These are phyloP conservation scores for Agrochola lychnidis DNA, from an alignment of 2,888 invertebrate species.

Conservation along the genomic window DNA sequence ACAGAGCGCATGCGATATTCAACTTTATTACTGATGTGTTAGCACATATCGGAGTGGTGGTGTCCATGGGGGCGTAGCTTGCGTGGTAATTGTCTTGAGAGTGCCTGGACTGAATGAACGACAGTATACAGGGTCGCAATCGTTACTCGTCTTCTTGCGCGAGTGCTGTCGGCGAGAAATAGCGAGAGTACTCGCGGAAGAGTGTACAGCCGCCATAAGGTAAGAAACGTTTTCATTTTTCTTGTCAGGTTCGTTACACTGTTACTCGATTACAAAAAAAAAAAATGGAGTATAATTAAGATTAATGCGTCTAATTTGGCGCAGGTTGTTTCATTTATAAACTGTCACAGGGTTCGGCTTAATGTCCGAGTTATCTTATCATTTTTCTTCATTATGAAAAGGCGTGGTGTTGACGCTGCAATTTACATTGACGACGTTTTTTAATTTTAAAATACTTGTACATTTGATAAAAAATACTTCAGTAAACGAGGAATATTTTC, in stretches of 20 bases:
- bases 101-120: background rate
- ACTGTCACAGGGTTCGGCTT: constrained; percentile 49
- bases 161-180: too few relatives aligned
- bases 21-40: too few relatives aligned
- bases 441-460: background rate
- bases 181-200: too few relatives aligned
- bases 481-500: background rate
- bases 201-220: background rate
- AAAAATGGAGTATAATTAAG: constrained; percentile 44
- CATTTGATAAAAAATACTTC: background rate
- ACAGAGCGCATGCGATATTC: too few relatives aligned
- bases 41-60: too few relatives aligned
- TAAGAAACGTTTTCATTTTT: constrained; percentile 23
- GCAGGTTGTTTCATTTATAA: constrained; percentile 57
- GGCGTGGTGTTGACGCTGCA: constrained; percentile 37
- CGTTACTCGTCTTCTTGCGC: background rate
- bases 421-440: constrained; percentile 24
- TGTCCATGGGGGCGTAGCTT: too few relatives aligned
- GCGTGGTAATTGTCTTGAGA: too few relatives aligned
- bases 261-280: constrained; percentile 36
- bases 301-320: constrained; percentile 50
- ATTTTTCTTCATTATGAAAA: constrained; percentile 49
- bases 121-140: background rate
- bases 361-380: constrained; percentile 43
- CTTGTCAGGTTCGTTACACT: constrained; percentile 24